Conservation (phyloP, 2,797 vertebrate species). For the Xenops minutus region DNA sequence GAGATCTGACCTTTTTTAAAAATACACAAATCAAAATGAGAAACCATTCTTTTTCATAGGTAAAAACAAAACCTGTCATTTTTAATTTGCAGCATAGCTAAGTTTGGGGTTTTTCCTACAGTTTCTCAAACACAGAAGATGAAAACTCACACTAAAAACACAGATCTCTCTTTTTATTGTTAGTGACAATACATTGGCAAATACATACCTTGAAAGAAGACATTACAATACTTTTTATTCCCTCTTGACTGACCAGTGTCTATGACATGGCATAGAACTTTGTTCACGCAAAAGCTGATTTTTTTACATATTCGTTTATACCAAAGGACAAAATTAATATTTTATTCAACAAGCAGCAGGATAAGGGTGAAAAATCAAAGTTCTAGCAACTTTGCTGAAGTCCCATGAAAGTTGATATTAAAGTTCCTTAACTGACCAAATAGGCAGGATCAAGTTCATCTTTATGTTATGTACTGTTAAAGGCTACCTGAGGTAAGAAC, state of each 20-base stretch:
- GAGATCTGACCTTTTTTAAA: background rate
- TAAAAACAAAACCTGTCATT: background rate
- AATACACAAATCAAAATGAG: slow-evolving; percentile 36
- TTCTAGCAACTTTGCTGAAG: background rate
- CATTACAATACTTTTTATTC: background rate
- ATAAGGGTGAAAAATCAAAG: background rate
- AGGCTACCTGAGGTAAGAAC: background rate
- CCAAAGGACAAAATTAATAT: background rate
- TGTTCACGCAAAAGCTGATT: background rate
- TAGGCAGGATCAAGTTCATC: background rate
- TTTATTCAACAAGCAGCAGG: background rate
- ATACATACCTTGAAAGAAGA: background rate
- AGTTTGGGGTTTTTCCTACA: background rate
- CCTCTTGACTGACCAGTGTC: background rate
- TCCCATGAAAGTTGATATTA: background rate
- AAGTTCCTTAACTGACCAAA: background rate
- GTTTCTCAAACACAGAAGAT: background rate
- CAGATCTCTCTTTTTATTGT: background rate
- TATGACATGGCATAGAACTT: background rate
- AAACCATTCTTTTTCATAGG: background rate
- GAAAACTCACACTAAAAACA: background rate
- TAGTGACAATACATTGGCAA: background rate
- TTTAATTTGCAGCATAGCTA: background rate
- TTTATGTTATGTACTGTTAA: background rate
- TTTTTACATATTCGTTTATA: background rate